A percentile compares a stretch with the other conserved stretches of the same genome.
These are phyloP conservation scores for Dilophus febrilis DNA, from an alignment of 2,888 invertebrate species.

Conservation along the genomic window DNA sequence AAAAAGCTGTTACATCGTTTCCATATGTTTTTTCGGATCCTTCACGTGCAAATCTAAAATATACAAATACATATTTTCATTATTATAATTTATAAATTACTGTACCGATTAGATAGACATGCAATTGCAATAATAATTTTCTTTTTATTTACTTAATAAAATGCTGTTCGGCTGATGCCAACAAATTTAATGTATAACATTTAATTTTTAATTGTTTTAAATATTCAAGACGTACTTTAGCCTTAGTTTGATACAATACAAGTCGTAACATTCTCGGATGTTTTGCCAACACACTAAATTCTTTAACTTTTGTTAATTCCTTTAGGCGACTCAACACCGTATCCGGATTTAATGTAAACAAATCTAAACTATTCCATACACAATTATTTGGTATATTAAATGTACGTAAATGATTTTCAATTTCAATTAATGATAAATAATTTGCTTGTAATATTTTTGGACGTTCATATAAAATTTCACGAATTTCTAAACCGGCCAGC, in stretches of 20 bases:
- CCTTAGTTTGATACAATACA: constrained; percentile 32
- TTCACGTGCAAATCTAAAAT: constrained; percentile 34
- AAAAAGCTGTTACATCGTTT: constrained; percentile 23
- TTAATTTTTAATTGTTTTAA: constrained; percentile 32
- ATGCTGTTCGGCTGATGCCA: constrained; percentile 23
- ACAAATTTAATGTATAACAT: constrained; percentile 31
- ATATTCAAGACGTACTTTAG: constrained; percentile 33
- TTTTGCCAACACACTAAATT: constrained; percentile 39
- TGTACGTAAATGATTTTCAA: constrained; percentile 37
- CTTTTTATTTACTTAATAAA: constrained; percentile 1
- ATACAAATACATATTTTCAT: background rate
- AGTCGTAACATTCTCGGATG: constrained; percentile 41
- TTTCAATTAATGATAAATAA: constrained; percentile 35
- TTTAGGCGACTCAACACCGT: constrained; percentile 40
- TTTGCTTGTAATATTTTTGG: constrained; percentile 47
- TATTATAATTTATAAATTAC: too few relatives aligned
- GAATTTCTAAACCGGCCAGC: constrained; percentile 38
- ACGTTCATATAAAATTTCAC: constrained; percentile 33
- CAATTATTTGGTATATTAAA: constrained; percentile 37
- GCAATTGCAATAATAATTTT: constrained; percentile 4
- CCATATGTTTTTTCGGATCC: constrained; percentile 36
- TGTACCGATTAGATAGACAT: too few relatives aligned
- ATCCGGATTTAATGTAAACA: constrained; percentile 39
- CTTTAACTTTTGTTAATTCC: constrained; percentile 37
- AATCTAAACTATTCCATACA: constrained; percentile 34